phyloP scores from a whole-genome alignment of 2,113 vertebrate species.

The Rhabdomys dilectus region DNA sequence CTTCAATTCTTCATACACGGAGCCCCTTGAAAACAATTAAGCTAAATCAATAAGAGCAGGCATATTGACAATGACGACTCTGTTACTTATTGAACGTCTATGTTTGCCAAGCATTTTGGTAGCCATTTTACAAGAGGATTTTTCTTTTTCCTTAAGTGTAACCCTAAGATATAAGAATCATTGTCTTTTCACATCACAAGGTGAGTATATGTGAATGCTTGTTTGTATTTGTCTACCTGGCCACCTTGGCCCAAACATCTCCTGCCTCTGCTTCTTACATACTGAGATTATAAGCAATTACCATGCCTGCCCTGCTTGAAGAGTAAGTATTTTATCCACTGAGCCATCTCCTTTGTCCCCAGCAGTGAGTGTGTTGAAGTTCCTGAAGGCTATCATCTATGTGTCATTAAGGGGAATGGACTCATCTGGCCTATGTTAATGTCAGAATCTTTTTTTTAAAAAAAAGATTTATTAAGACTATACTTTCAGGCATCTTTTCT shows the following conservation, averaged over 20 bases:
- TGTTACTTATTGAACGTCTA: not conserved
- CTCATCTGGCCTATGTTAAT: not conserved
- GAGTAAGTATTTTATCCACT: not conserved
- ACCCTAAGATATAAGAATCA: not conserved
- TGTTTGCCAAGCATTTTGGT: not conserved
- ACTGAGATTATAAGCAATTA: not conserved
- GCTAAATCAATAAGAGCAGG: not conserved
- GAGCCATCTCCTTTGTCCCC: not conserved
- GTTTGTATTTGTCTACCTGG: not conserved
- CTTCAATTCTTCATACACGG: not conserved
- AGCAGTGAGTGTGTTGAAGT: conserved; percentile 2
- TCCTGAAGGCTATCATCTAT: not conserved
- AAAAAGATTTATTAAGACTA: not conserved
- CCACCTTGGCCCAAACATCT: not conserved
- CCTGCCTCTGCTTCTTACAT: not conserved
- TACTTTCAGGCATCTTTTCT: not conserved
- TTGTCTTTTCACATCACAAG: not conserved
- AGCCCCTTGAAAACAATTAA: not conserved
- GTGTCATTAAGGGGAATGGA: not conserved
- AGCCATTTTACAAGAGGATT: not conserved
- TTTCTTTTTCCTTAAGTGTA: not conserved
- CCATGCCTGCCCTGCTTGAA: not conserved
- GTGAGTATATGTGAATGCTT: not conserved
- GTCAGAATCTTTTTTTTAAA: not conserved
- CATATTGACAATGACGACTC: not conserved